These are phyloP conservation scores for Phortica variegata DNA, from an alignment of 1,140 invertebrate species.

Conservation along the genomic window DNA sequence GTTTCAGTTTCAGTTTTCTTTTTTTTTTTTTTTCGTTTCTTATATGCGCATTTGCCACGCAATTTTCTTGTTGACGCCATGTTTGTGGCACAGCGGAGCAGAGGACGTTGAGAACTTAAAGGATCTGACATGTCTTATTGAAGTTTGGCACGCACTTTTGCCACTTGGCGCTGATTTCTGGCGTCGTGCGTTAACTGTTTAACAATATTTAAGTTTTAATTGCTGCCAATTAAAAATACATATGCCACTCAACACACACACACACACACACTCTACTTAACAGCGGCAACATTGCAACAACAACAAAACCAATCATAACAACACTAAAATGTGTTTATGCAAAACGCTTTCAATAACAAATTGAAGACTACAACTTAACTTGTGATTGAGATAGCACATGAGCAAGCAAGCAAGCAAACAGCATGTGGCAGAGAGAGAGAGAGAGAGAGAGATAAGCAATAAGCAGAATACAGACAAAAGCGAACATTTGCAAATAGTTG, in stretches of 20 bases:
- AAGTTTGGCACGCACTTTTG: conserved; percentile 36
- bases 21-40: background rate
- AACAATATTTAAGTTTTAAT: conserved; percentile 52
- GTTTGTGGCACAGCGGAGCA: too few species aligned
- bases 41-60: conserved; percentile 41
- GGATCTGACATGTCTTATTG: too few species aligned
- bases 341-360: background rate
- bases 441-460: too few species aligned
- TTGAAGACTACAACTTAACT: background rate
- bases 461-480: too few species aligned
- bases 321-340: background rate
- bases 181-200: too few species aligned
- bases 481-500: too few species aligned
- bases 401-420: too few species aligned
- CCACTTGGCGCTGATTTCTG: too few species aligned
- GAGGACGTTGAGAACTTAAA: too few species aligned
- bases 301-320: background rate
- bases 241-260: conserved; percentile 19
- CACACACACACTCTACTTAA: background rate
- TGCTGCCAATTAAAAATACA: conserved; percentile 53
- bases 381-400: background rate
- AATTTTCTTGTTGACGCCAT: conserved; percentile 40
- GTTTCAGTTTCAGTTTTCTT: background rate
- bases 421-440: too few species aligned
- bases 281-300: background rate